phyloP scores from a whole-genome alignment of 2,888 invertebrate genomes.

The Apamea sordens region DNA sequence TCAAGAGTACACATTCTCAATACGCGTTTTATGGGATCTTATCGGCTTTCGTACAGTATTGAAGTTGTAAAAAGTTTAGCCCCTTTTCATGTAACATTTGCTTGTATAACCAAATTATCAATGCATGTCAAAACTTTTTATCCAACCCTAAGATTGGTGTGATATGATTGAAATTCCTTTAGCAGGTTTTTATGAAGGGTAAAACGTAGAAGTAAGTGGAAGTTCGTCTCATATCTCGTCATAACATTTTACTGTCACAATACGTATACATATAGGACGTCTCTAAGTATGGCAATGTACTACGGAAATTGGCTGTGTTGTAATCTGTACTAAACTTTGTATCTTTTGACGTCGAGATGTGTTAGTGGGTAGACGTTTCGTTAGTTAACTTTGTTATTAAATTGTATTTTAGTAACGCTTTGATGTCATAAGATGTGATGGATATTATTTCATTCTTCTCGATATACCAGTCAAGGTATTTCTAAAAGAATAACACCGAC shows the following conservation, averaged over 20 bases:
- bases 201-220: conserved; percentile 70
- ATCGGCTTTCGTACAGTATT: conserved; percentile 84
- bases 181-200: conserved; percentile 39
- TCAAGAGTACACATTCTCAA: conserved; percentile 76
- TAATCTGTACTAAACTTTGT: conserved; percentile 79
- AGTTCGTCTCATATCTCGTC: conserved; percentile 85
- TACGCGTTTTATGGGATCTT: conserved; percentile 82
- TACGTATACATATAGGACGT: conserved; percentile 72
- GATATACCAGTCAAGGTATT: neutral
- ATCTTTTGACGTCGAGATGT: conserved; percentile 60
- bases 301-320: conserved; percentile 82
- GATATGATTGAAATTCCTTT: conserved; percentile 64
- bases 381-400: conserved; percentile 41
- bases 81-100: conserved; percentile 82
- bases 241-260: conserved; percentile 86
- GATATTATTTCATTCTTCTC: conserved; percentile 5
- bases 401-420: conserved; percentile 22
- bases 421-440: conserved; percentile 8
- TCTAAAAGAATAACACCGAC: neutral
- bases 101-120: conserved; percentile 71
- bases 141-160: conserved; percentile 39
- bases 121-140: conserved; percentile 47
- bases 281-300: conserved; percentile 75
- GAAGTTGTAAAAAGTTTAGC: conserved; percentile 87
- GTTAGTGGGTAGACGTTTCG: conserved; percentile 36